Evolutionary conservation across 1,140 invertebrate species (phyloP).

Genomic region (Lanistes nyassanus): DNA sequence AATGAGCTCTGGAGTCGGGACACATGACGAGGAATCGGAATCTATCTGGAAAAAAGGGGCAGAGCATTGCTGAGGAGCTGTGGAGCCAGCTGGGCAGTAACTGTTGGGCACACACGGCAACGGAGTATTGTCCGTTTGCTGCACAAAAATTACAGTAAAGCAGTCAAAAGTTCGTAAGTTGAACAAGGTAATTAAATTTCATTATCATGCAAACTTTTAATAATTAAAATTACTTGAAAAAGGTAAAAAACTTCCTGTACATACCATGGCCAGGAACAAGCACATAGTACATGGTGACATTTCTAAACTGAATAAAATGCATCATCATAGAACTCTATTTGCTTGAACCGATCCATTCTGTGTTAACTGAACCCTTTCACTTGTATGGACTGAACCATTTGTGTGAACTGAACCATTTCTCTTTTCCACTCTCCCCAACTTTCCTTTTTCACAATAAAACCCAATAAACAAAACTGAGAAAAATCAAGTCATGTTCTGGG

Average conservation of each 20-base stretch:
- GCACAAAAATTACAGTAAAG: not conserved
- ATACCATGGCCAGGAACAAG: not conserved
- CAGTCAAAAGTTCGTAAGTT: not conserved
- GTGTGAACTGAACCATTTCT: no score
- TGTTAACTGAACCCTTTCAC: no score
- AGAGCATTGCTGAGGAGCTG: not conserved
- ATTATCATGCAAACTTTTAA: not conserved
- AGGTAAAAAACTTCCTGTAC: not conserved
- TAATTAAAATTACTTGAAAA: not conserved
- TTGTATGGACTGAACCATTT: no score
- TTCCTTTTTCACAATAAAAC: no score
- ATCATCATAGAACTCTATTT: no score
- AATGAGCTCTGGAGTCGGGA: slow-evolving; percentile 10
- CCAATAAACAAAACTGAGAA: no score
- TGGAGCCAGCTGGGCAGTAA: slow-evolving; percentile 19
- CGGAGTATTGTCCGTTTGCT: slow-evolving; percentile 17
- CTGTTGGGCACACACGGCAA: slow-evolving; percentile 4
- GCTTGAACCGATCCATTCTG: no score
- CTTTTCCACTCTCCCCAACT: no score
- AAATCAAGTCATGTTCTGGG: no score
- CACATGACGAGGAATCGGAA: not conserved
- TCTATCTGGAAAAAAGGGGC: slow-evolving; percentile 17
- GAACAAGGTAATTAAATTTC: no score
- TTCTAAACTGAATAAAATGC: no score
- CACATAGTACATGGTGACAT: not conserved